Evolutionary conservation across 2,888 invertebrate species (phyloP), one percentile per base, ranked within the genome.

Genomic region (Glaucopsyche alexis): DNA sequence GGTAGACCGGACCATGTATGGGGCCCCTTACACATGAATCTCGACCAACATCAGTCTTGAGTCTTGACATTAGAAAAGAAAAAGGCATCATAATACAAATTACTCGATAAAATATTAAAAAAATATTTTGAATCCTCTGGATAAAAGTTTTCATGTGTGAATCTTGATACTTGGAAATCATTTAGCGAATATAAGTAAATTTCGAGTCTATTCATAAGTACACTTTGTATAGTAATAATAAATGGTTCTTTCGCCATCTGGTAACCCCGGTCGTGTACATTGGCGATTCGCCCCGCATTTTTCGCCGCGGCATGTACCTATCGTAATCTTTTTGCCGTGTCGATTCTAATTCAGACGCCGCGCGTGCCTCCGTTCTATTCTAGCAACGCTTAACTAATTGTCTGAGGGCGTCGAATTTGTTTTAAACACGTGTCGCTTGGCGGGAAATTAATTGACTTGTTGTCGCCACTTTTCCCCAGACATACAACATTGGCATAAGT

Each of bases 391-490:
- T 69, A 49, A 69, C 69, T 69, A 69, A 69, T 69, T 69, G 69
- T 69, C 49, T 69, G 69, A 49, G 69, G 69, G 69, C 69, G 69
- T 69, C 49, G 69, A 45, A 29, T 69, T 69, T 69, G 69, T 69
- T 69, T 69, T 69, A 49, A 69, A 69, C 69, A 69, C 69, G 69
- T 69, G 69, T 69, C 69, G 69, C 69, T 69, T 47, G 49, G 49
- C 49, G 69, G 69, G 49, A 69, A 69, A 69, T 69, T 69, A 49
- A 67, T 67, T 29, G 67, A 60, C 6, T 60, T 11, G 19, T 42
- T 11, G 67, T 19, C 69, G 69, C 69, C 29, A 69, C 47, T 69
- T 49, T 69, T 16, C 19, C 29, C 42, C 47, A 69, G 49, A 66
- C 66, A 42, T 42, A 38, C 65, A 42, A 42, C 42, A 66, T 66